phyloP scores from a whole-genome alignment of 1,140 invertebrate genomes.

The Drosophila kurseongensis region DNA sequence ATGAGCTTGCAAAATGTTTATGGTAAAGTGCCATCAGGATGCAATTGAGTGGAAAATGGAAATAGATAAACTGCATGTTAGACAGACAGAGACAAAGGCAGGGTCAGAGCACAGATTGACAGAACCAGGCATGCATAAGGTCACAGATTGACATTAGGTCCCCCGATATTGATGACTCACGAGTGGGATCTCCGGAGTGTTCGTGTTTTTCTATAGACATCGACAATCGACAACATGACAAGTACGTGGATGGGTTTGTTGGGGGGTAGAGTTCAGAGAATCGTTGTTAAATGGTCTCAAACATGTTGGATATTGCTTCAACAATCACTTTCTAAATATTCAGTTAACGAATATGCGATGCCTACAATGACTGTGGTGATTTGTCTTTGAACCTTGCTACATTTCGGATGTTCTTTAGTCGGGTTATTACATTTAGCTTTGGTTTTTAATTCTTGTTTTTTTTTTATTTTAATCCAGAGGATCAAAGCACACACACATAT shows the following conservation, averaged over 20 bases:
- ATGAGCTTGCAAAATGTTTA: slow-evolving; percentile 34
- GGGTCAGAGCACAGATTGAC: slow-evolving; percentile 4
- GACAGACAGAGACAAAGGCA: slow-evolving; percentile 3
- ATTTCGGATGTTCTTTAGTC: slow-evolving; percentile 14
- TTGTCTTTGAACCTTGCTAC: slow-evolving; percentile 9
- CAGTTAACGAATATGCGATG: slow-evolving; percentile 68
- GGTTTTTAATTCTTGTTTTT: slow-evolving; percentile 7
- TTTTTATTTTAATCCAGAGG: slow-evolving; percentile 2
- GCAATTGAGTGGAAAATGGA: slow-evolving; percentile 46
- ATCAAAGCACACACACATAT: slow-evolving; percentile 14
- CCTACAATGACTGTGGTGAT: slow-evolving; percentile 24
- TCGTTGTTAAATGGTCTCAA: slow-evolving; percentile 43
- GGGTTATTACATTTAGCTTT: slow-evolving; percentile 7
- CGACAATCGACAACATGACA: slow-evolving; percentile 50
- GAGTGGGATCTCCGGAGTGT: slow-evolving; percentile 74
- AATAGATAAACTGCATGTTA: slow-evolving; percentile 45
- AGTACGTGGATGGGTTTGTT: slow-evolving; percentile 23
- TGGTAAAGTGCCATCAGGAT: slow-evolving; percentile 29
- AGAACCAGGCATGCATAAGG: slow-evolving; percentile 25
- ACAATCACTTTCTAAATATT: slow-evolving; percentile 72
- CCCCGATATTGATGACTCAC: slow-evolving; percentile 70
- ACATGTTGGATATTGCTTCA: slow-evolving; percentile 36
- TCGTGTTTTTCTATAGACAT: slow-evolving; percentile 74
- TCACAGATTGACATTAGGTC: slow-evolving; percentile 22
- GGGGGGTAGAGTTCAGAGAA: slow-evolving; percentile 39